Evolutionary conservation across 2,113 vertebrate genomes (phyloP).

Genomic region (Phyllopteryx taeniolatus): DNA sequence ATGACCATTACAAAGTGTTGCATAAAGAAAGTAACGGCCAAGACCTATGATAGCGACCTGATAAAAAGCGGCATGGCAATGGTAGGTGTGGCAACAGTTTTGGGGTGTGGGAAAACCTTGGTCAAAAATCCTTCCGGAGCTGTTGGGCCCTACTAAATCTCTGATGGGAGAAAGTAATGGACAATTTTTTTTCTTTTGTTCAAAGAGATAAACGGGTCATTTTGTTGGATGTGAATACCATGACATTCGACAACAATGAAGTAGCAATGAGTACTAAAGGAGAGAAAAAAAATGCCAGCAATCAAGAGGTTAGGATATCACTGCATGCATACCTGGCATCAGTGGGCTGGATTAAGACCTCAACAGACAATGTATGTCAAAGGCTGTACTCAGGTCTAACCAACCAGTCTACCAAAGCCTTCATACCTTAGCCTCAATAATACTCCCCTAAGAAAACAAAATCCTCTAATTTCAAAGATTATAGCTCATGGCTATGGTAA

Average conservation of each 20-base stretch:
- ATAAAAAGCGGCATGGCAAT: slow-evolving; percentile 74
- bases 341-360: slow-evolving; percentile 58
- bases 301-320: slow-evolving; percentile 81
- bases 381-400: slow-evolving; percentile 63
- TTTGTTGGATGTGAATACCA: slow-evolving; percentile 54
- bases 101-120: slow-evolving; percentile 86
- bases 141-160: slow-evolving; percentile 80
- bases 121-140: slow-evolving; percentile 99
- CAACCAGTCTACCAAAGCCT: slow-evolving; percentile 82
- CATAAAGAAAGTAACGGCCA: background rate
- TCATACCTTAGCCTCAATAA: slow-evolving; percentile 73
- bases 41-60: slow-evolving; percentile 74
- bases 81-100: slow-evolving; percentile 99
- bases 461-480: slow-evolving; percentile 24
- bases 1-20: slow-evolving; percentile 11
- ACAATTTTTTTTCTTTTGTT: background rate
- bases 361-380: slow-evolving; percentile 46
- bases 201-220: slow-evolving; percentile 39
- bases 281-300: slow-evolving; percentile 77
- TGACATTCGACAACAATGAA: slow-evolving; percentile 45
- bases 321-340: slow-evolving; percentile 77
- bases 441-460: slow-evolving; percentile 79
- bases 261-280: slow-evolving; percentile 74
- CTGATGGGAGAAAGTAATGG: slow-evolving; percentile 79
- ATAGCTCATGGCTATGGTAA: background rate